A percentile compares a stretch with the other conserved stretches of the same genome.
phyloP scores from a whole-genome alignment of 2,113 vertebrate species.

The Microcebus lehilahytsara region DNA sequence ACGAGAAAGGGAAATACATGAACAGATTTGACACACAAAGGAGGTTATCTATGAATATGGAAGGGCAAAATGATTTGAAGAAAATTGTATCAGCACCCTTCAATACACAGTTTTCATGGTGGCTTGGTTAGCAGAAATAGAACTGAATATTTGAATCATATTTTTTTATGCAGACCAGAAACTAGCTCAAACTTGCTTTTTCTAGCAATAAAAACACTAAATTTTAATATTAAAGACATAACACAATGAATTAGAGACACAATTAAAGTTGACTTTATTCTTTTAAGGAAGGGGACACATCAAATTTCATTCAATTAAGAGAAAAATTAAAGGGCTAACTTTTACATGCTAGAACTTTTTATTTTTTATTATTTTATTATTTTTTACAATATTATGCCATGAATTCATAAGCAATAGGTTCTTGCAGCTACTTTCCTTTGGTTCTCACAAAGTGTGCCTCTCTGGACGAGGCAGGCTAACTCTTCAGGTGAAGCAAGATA shows the following conservation, averaged over 20 bases:
- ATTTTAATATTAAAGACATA: neutral
- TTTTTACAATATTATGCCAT: slow-evolving; percentile 86
- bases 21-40: neutral
- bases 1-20: neutral
- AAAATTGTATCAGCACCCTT: neutral
- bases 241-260: neutral
- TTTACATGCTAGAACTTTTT: slow-evolving; percentile 62
- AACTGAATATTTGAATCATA: neutral
- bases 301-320: neutral
- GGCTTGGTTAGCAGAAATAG: neutral
- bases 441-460: slow-evolving; percentile 91
- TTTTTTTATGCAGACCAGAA: neutral
- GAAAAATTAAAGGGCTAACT: neutral
- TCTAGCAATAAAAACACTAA: neutral
- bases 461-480: slow-evolving; percentile 88
- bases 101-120: neutral
- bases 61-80: neutral
- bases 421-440: slow-evolving; percentile 89
- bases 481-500: slow-evolving; percentile 89
- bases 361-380: slow-evolving; percentile 75
- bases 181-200: neutral
- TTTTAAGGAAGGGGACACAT: neutral
- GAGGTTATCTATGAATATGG: neutral
- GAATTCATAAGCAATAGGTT: slow-evolving; percentile 93
- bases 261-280: neutral